Percentiles rank a stretch among this genome's conserved stretches.
phyloP scores from a whole-genome alignment of 2,888 invertebrate species.

The Nemurella pictetii region DNA sequence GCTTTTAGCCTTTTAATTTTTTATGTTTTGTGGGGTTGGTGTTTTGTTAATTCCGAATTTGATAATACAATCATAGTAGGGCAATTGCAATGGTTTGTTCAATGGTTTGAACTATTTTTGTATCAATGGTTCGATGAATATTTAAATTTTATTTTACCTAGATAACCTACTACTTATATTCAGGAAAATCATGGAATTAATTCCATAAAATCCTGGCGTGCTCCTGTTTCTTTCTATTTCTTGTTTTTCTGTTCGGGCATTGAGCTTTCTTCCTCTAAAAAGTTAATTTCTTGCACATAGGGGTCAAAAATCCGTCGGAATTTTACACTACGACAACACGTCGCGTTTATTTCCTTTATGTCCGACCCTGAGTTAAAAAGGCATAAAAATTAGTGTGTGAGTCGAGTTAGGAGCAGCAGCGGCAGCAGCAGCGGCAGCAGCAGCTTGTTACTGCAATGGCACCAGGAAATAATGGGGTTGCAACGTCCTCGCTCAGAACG shows the following conservation, averaged over 20 bases:
- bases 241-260: neutral
- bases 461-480: neutral
- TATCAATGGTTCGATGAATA: too few species aligned
- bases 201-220: neutral
- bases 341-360: neutral
- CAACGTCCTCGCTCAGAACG: neutral
- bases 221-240: too few species aligned
- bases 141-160: too few species aligned
- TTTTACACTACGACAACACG: neutral
- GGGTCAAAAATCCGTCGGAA: neutral
- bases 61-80: too few species aligned
- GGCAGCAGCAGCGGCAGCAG: neutral
- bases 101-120: too few species aligned
- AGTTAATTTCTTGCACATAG: neutral
- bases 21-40: too few species aligned
- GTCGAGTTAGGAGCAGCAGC: neutral
- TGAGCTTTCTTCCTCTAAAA: neutral
- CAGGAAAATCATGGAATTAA: too few species aligned
- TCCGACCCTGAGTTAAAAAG: neutral
- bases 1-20: too few species aligned
- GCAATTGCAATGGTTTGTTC: too few species aligned
- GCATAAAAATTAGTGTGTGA: neutral
- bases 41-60: too few species aligned
- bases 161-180: too few species aligned
- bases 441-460: neutral